These are phyloP conservation scores for Tupaia chinensis DNA, from an alignment of 2,113 vertebrate genomes.

Conservation along the genomic window DNA sequence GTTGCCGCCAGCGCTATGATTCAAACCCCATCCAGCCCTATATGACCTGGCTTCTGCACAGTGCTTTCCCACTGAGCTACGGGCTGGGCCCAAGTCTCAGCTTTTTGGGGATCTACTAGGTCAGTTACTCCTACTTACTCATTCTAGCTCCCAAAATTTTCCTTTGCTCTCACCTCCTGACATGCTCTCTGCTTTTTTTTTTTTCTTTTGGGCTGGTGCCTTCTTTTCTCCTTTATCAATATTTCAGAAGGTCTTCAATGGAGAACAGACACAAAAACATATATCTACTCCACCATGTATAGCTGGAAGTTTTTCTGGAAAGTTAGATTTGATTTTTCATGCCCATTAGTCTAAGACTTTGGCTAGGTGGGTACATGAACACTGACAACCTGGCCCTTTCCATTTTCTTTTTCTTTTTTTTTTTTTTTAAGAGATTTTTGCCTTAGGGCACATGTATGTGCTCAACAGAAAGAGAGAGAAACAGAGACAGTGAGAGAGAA, in stretches of 20 bases:
- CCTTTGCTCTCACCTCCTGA: background rate
- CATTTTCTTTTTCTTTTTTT: background rate
- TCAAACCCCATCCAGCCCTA: too few relatives aligned
- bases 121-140: background rate
- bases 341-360: background rate
- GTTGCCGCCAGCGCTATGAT: too few relatives aligned
- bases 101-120: background rate
- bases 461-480: too few relatives aligned
- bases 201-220: background rate
- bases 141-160: background rate
- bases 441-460: too few relatives aligned
- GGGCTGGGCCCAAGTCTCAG: background rate
- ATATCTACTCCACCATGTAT: background rate
- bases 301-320: constrained; percentile 22
- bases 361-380: background rate
- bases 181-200: background rate
- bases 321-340: constrained; percentile 31
- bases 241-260: background rate
- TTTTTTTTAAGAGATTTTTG: too few relatives aligned
- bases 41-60: too few relatives aligned
- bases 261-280: background rate
- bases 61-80: too few relatives aligned
- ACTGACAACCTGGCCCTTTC: background rate
- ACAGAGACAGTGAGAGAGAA: too few relatives aligned
- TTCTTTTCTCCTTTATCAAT: constrained; percentile 38